These are phyloP conservation scores for Eleginops maclovinus DNA, from an alignment of 2,113 vertebrate genomes.

Conservation along the genomic window DNA sequence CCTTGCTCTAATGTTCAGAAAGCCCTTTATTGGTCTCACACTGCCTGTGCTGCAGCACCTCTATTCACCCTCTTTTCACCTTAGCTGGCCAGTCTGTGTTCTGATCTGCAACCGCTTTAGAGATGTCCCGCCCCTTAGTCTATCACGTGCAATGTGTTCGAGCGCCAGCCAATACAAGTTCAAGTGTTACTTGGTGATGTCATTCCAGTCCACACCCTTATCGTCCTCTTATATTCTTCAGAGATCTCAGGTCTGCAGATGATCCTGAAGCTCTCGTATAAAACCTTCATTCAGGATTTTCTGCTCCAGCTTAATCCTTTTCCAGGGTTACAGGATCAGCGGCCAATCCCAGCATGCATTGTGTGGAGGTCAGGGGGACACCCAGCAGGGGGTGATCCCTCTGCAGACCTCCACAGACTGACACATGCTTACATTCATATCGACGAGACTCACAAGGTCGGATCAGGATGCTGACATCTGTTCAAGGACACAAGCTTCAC, in stretches of 20 bases:
- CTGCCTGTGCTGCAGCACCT: no score
- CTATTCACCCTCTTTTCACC: no score
- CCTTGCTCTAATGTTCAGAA: no score
- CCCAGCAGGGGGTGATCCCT: conserved; percentile 18
- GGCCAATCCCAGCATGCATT: conserved; percentile 30
- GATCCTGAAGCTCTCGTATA: not conserved
- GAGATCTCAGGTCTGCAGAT: not conserved
- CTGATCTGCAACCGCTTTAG: no score
- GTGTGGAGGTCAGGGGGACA: conserved; percentile 15
- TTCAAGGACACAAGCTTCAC: not conserved
- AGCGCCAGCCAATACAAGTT: no score
- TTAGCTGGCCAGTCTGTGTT: no score
- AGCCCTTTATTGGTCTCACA: no score
- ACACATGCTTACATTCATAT: not conserved
- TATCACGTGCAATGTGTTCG: no score
- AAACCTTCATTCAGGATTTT: conserved; percentile 12
- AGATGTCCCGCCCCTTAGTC: no score
- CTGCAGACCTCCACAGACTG: conserved; percentile 3
- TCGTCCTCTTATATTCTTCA: not conserved
- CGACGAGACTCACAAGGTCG: conserved; percentile 14
- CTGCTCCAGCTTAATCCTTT: conserved; percentile 12
- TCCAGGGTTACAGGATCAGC: not conserved
- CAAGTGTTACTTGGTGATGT: no score
- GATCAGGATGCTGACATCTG: conserved; percentile 9
- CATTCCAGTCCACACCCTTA: no score